Evolutionary conservation across 2,888 invertebrate genomes (phyloP).

Genomic region (Chorisops tibialis): DNA sequence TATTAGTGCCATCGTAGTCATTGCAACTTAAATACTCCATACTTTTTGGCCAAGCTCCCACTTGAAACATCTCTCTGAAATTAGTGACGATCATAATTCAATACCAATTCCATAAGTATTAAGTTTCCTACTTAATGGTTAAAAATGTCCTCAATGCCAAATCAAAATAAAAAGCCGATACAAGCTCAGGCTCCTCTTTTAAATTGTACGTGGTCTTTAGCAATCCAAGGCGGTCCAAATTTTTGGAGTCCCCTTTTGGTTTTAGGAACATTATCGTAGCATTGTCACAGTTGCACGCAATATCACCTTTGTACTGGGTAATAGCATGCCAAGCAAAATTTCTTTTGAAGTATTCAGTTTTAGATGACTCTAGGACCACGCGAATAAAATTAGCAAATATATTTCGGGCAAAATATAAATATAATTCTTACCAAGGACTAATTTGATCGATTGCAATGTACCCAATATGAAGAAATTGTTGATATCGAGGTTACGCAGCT

Average conservation of each 20-base stretch:
- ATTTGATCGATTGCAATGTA: slow-evolving; percentile 65
- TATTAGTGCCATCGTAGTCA: slow-evolving; percentile 72
- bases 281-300: slow-evolving; percentile 72
- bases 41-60: slow-evolving; percentile 70
- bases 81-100: no score
- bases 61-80: slow-evolving; percentile 63
- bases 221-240: slow-evolving; percentile 66
- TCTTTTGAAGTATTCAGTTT: slow-evolving; percentile 72
- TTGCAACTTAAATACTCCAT: slow-evolving; percentile 74
- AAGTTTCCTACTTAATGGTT: slow-evolving; percentile 63
- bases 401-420: slow-evolving; percentile 6
- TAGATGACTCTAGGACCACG: slow-evolving; percentile 63
- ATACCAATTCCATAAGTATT: no score
- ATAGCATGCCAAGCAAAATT: slow-evolving; percentile 87
- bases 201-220: slow-evolving; percentile 70
- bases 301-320: slow-evolving; percentile 70
- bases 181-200: slow-evolving; percentile 68
- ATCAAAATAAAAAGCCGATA: slow-evolving; percentile 86
- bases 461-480: slow-evolving; percentile 87
- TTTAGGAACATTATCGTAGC: slow-evolving; percentile 72
- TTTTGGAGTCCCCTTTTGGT: slow-evolving; percentile 66
- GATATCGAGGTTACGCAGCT: slow-evolving; percentile 76
- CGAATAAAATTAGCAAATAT: neutral
- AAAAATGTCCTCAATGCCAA: slow-evolving; percentile 69
- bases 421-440: slow-evolving; percentile 58